phyloP scores from a whole-genome alignment of 1,140 invertebrate genomes.

The Brachionus sp. region DNA sequence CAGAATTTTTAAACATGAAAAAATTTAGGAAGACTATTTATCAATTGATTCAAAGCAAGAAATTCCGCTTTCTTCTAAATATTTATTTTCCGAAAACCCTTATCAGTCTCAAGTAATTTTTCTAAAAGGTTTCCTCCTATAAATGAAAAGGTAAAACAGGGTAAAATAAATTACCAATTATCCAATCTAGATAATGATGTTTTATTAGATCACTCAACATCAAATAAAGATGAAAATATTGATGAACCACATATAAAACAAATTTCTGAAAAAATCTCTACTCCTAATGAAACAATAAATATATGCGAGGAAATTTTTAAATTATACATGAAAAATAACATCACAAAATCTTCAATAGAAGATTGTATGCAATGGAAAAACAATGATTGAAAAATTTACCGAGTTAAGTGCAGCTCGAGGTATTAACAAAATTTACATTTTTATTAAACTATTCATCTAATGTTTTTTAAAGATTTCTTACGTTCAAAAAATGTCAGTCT shows the following conservation, averaged over 20 bases:
- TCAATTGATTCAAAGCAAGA: neutral
- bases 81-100: neutral
- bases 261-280: too few relatives aligned
- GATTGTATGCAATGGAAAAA: neutral
- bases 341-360: neutral
- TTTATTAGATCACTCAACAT: neutral
- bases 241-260: too few relatives aligned
- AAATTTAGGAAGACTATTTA: neutral
- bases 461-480: neutral
- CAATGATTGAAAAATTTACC: neutral
- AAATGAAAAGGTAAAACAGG: neutral
- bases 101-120: neutral
- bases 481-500: slow-evolving; percentile 12
- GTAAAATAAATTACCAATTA: neutral
- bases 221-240: too few relatives aligned
- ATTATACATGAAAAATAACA: neutral
- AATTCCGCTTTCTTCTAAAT: neutral
- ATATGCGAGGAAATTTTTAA: neutral
- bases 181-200: neutral
- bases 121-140: neutral
- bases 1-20: neutral
- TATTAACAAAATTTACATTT: neutral
- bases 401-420: neutral
- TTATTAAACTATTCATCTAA: neutral
- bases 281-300: too few relatives aligned